Percentiles rank a stretch among this genome's conserved stretches.
Conservation (phyloP, 2,888 invertebrate genomes). For the Hyppa rectilinea region DNA sequence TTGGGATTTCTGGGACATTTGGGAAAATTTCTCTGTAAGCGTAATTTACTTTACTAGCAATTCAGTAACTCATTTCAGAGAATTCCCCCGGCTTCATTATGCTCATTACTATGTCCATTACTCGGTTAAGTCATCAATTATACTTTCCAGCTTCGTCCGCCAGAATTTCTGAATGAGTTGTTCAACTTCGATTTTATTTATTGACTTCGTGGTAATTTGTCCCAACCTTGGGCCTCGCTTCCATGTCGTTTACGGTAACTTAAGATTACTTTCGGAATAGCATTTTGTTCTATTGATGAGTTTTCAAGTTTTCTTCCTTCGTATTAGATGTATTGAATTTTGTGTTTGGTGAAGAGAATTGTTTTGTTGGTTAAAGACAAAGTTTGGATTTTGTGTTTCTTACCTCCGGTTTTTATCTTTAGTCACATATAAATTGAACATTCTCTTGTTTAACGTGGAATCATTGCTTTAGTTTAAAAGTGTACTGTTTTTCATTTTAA, state of each 20-base stretch:
- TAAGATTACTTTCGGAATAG: slow-evolving; percentile 53
- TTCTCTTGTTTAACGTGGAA: neutral
- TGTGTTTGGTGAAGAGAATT: slow-evolving; percentile 23
- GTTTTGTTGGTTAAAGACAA: slow-evolving; percentile 29
- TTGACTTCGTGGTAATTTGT: slow-evolving; percentile 41
- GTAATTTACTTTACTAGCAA: slow-evolving; percentile 22
- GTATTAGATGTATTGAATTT: slow-evolving; percentile 43
- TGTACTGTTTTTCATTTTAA: neutral
- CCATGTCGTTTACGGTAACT: slow-evolving; percentile 46
- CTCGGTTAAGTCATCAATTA: slow-evolving; percentile 48
- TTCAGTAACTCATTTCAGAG: slow-evolving; percentile 29
- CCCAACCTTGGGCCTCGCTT: slow-evolving; percentile 21
- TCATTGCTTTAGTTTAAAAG: slow-evolving; percentile 8
- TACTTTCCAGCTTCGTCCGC: slow-evolving; percentile 43
- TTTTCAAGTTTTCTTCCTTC: slow-evolving; percentile 43
- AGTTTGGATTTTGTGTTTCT: slow-evolving; percentile 42
- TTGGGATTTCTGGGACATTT: neutral
- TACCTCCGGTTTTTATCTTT: slow-evolving; percentile 7
- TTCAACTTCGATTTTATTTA: slow-evolving; percentile 42
- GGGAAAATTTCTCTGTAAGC: neutral
- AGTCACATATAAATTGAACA: slow-evolving; percentile 1
- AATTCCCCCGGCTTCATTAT: slow-evolving; percentile 24
- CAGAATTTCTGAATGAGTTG: slow-evolving; percentile 42
- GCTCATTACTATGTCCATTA: slow-evolving; percentile 39
- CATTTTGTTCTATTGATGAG: slow-evolving; percentile 58